Base-by-base conservation (phyloP, 2,113 vertebrate species). In the Entomyzon cyanotis region DNA sequence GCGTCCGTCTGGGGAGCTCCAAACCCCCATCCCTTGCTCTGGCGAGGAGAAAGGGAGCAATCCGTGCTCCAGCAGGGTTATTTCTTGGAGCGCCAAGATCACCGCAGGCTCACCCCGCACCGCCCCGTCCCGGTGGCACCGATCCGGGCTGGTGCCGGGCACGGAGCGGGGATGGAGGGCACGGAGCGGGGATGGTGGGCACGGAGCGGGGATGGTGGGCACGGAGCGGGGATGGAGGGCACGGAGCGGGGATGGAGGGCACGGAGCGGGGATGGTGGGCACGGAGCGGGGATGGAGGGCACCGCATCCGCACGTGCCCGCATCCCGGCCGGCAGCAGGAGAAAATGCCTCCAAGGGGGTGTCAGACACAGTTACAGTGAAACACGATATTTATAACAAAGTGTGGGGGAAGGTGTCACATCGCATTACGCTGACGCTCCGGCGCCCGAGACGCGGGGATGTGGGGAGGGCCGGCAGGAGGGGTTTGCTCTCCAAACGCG, bases 311-410 rank as follows among this genome's bases (percentile, higher is more conserved):
- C 93, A 90, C 90, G 69, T 94, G 96, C 94, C 82, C 53, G 37
- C 80, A 5, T 77, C 91, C 59, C 37, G 88, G 67, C 96, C 85
- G 64, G 78, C 90, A 96, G 93, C 90, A 91, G 9, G 84, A 91
- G 96, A 78, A 93, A 92, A 95, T 95, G 96, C 95, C 96, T 94
- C 67, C 76, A 64, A 96, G 93, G 94, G 95, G 82, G 93, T 97
- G 97, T 98, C 97, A 97, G 94, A 93, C 90, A 41, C 73, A 4
- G 87, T 98, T 98, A 97, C 23, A 33, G 17, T 86, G 97, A 97
- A 31, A 25, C 52, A 49, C 31, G 89, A 68, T 96, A 90, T 97
- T 96, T 96, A 93, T 96, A 97, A 94, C 96, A 96, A 95, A 94
- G 86, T 85, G 90, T 95, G 95, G 97, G 74, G 86, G 82, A 96